Evolutionary conservation across 2,797 vertebrate genomes (phyloP).

Genomic region (Acipenser transmontanus): DNA sequence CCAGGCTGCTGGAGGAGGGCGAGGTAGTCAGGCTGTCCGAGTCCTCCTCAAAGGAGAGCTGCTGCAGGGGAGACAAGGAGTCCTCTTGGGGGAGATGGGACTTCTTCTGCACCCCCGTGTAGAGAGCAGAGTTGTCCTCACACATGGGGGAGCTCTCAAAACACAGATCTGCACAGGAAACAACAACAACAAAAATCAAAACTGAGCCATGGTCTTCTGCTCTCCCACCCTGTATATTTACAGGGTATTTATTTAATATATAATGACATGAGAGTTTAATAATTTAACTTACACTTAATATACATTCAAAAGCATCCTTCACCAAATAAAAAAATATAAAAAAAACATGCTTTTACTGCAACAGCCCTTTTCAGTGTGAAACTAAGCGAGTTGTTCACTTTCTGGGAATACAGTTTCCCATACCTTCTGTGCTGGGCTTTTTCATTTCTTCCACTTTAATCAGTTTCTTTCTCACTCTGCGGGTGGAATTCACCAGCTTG

Average conservation of each 20-base stretch:
- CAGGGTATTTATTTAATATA: no score
- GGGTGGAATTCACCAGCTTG: slow-evolving; percentile 95
- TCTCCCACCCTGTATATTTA: no score
- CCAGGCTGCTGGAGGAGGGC: slow-evolving; percentile 83
- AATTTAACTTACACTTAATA: no score
- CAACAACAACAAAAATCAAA: background rate
- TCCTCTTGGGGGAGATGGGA: slow-evolving; percentile 63
- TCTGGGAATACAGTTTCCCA: slow-evolving; percentile 14
- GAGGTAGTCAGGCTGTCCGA: slow-evolving; percentile 77
- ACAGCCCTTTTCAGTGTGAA: no score
- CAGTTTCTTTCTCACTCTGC: slow-evolving; percentile 90
- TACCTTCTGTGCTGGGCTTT: slow-evolving; percentile 86
- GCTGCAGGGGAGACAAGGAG: slow-evolving; percentile 67
- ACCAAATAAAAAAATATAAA: no score
- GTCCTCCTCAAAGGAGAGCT: slow-evolving; percentile 71
- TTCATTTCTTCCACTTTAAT: slow-evolving; percentile 95
- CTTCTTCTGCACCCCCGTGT: slow-evolving; percentile 90
- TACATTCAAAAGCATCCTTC: no score
- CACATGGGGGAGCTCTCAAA: slow-evolving; percentile 66
- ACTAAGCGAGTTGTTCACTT: no score
- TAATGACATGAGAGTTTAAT: no score
- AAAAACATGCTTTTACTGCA: no score
- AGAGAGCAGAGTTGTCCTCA: slow-evolving; percentile 80
- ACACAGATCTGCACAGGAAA: slow-evolving; percentile 57
- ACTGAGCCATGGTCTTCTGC: no score